Evolutionary conservation across 2,888 invertebrate species (phyloP).

Genomic region (Willowsia nigromaculata): DNA sequence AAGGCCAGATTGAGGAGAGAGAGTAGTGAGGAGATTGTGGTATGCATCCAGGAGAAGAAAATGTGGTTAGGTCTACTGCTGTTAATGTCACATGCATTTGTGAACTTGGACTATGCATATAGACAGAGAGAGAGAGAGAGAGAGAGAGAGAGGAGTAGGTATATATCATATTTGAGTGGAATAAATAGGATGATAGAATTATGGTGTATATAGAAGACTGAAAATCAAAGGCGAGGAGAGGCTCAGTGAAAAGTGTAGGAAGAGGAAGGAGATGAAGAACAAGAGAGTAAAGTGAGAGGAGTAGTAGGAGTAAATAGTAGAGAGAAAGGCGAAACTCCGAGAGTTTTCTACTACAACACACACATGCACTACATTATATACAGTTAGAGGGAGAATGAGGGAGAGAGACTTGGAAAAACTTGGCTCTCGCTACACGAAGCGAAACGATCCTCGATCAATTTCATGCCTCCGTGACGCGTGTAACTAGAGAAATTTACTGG

Average conservation of each 20-base stretch:
- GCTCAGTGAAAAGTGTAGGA: neutral
- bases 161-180: neutral
- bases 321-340: constrained; percentile 71
- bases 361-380: neutral
- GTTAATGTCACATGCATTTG: neutral
- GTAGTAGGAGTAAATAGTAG: constrained; percentile 20
- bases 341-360: constrained; percentile 54
- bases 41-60: constrained; percentile 1
- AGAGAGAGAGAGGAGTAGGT: no score
- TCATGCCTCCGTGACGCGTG: constrained; percentile 78
- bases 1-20: neutral
- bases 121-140: no score
- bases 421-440: constrained; percentile 73
- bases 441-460: constrained; percentile 79
- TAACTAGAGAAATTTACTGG: constrained; percentile 78
- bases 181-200: constrained; percentile 33
- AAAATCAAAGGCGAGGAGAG: constrained; percentile 48
- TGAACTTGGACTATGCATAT: no score
- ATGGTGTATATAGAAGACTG: constrained; percentile 24
- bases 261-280: constrained; percentile 26
- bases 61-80: neutral
- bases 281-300: constrained; percentile 44
- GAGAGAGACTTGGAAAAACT: constrained; percentile 64
- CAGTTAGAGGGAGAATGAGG: no score
- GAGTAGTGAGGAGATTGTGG: neutral